Conservation (phyloP, 2,888 invertebrate species). For the Litoditis marina region DNA sequence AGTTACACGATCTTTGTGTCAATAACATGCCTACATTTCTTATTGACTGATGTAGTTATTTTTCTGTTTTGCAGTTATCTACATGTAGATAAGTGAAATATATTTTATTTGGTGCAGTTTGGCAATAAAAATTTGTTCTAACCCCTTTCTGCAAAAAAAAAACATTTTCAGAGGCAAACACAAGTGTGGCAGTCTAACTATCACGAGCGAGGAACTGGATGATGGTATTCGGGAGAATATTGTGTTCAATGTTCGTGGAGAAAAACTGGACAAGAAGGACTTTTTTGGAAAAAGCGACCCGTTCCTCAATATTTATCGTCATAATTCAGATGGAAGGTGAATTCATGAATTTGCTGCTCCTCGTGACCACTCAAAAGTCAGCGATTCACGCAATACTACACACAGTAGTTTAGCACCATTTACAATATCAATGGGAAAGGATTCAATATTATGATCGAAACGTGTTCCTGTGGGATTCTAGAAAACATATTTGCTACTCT, state of each 20-base stretch:
- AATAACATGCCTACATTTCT: too few species aligned
- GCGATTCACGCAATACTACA: background rate
- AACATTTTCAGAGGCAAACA: too few species aligned
- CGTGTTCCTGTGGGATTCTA: too few species aligned
- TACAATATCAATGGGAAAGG: background rate
- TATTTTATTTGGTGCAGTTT: too few species aligned
- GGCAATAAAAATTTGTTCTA: too few species aligned
- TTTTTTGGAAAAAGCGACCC: conserved; percentile 57
- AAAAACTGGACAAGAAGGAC: conserved; percentile 48
- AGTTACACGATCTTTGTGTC: too few species aligned
- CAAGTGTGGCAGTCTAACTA: conserved; percentile 36
- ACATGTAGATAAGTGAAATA: too few species aligned
- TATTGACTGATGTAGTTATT: too few species aligned
- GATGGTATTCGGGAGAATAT: conserved; percentile 37
- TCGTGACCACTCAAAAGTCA: background rate
- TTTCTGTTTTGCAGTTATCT: too few species aligned
- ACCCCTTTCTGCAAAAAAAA: too few species aligned
- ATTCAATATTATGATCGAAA: too few species aligned
- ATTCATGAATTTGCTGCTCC: background rate
- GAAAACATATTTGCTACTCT: too few species aligned
- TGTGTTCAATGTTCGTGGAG: conserved; percentile 26
- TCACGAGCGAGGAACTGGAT: conserved; percentile 48
- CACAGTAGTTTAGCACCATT: background rate
- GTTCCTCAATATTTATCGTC: conserved; percentile 52
- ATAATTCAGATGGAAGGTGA: conserved; percentile 44